phyloP scores from a whole-genome alignment of 2,888 invertebrate species.

The Drosophila cognata region DNA sequence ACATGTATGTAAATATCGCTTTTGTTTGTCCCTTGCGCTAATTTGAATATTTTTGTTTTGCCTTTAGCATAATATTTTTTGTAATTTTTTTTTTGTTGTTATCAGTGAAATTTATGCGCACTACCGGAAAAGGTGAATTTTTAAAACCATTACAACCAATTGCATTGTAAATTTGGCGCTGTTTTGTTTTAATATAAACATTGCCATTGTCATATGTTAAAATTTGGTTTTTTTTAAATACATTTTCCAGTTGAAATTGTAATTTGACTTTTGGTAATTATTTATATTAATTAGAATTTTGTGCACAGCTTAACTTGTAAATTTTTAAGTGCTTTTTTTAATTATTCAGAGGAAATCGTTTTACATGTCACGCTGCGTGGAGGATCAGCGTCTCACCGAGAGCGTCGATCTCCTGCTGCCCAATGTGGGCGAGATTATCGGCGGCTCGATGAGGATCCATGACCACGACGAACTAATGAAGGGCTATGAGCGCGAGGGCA shows the following conservation, averaged over 20 bases:
- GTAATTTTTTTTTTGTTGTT: slow-evolving; percentile 12
- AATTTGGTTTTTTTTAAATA: background rate
- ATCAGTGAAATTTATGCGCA: slow-evolving; percentile 60
- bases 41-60: slow-evolving; percentile 67
- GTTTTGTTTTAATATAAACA: slow-evolving; percentile 58
- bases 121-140: slow-evolving; percentile 38
- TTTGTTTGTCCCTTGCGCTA: slow-evolving; percentile 32
- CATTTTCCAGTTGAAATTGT: background rate
- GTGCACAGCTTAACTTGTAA: slow-evolving; percentile 15
- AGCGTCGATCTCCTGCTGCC: slow-evolving; percentile 99
- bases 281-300: slow-evolving; percentile 39
- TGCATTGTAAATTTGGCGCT: slow-evolving; percentile 62
- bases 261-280: background rate
- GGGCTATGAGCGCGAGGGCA: slow-evolving; percentile 93
- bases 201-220: slow-evolving; percentile 22
- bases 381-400: slow-evolving; percentile 95
- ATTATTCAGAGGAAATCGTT: slow-evolving; percentile 88
- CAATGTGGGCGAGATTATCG: slow-evolving; percentile 98
- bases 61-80: background rate
- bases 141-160: slow-evolving; percentile 53
- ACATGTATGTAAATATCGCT: slow-evolving; percentile 8
- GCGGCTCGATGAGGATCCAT: slow-evolving; percentile 99
- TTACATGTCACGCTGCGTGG: slow-evolving; percentile 97
- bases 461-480: slow-evolving; percentile 89
- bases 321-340: slow-evolving; percentile 11